A percentile compares a stretch with the other conserved stretches of the same genome.
Conservation (phyloP, 2,113 vertebrate genomes). For the Acanthisitta chloris region DNA sequence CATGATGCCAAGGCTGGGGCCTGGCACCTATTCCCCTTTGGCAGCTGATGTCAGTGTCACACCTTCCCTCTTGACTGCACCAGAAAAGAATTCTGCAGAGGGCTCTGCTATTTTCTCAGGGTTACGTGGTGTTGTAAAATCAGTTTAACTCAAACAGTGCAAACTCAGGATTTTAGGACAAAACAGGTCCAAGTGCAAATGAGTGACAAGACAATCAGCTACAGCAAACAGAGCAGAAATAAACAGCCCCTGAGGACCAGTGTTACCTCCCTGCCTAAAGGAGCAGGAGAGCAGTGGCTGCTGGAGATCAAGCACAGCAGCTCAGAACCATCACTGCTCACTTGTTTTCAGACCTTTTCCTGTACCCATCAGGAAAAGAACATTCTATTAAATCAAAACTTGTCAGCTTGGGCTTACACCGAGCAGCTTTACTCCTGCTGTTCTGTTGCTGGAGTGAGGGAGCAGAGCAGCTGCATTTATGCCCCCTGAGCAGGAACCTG, state of each 20-base stretch:
- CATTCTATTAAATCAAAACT: neutral
- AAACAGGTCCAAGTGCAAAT: neutral
- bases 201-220: neutral
- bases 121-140: too few species aligned
- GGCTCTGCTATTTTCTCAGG: neutral
- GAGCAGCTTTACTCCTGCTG: neutral
- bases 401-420: accelerated
- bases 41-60: neutral
- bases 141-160: neutral
- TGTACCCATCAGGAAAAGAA: neutral
- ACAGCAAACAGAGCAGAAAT: neutral
- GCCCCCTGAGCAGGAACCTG: neutral
- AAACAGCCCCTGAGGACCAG: accelerated
- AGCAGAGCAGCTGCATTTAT: neutral
- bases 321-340: neutral
- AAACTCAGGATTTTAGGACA: neutral
- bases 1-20: neutral
- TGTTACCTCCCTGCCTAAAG: neutral
- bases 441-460: neutral
- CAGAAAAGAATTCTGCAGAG: neutral
- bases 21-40: neutral
- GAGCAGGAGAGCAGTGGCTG: neutral
- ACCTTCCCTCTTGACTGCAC: neutral
- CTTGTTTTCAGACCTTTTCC: neutral
- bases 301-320: neutral